Percentiles rank a stretch among this genome's conserved stretches.
These are phyloP conservation scores for Stomorhina lunata DNA, from an alignment of 2,888 invertebrate genomes.

Conservation along the genomic window DNA sequence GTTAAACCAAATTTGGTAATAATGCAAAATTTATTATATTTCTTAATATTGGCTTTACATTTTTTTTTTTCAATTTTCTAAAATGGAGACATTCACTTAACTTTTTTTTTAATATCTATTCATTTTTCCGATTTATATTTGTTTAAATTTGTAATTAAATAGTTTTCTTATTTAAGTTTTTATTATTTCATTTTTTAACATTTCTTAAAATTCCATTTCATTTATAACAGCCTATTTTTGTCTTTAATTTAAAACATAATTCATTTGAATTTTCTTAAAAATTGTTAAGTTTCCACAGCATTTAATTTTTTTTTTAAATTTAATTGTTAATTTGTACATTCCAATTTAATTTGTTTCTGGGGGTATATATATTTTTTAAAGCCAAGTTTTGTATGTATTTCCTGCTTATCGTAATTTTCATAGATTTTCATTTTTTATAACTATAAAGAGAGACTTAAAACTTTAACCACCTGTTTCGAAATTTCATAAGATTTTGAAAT, in stretches of 20 bases:
- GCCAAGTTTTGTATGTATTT: constrained; percentile 58
- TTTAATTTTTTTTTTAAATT: no score
- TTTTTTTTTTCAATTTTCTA: no score
- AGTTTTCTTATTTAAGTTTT: constrained; percentile 64
- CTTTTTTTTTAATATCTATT: no score
- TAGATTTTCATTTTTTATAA: background rate
- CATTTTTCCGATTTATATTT: no score
- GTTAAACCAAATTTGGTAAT: no score
- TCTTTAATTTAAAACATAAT: no score
- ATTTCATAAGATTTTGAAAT: constrained; percentile 23
- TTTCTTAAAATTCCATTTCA: constrained; percentile 67
- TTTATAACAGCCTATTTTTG: constrained; percentile 66
- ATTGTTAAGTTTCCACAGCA: constrained; percentile 48
- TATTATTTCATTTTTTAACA: constrained; percentile 61
- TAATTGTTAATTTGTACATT: constrained; percentile 60
- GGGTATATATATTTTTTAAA: constrained; percentile 41
- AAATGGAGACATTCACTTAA: no score
- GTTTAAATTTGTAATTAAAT: constrained; percentile 73
- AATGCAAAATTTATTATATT: no score
- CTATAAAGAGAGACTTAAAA: constrained; percentile 32
- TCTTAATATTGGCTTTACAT: no score
- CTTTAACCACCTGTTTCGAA: constrained; percentile 33
- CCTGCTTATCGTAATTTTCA: constrained; percentile 52
- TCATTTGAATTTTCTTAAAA: constrained; percentile 73
- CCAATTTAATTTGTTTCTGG: constrained; percentile 42